These are phyloP conservation scores for Heliconius cydno DNA, from an alignment of 2,888 invertebrate genomes.

Conservation along the genomic window DNA sequence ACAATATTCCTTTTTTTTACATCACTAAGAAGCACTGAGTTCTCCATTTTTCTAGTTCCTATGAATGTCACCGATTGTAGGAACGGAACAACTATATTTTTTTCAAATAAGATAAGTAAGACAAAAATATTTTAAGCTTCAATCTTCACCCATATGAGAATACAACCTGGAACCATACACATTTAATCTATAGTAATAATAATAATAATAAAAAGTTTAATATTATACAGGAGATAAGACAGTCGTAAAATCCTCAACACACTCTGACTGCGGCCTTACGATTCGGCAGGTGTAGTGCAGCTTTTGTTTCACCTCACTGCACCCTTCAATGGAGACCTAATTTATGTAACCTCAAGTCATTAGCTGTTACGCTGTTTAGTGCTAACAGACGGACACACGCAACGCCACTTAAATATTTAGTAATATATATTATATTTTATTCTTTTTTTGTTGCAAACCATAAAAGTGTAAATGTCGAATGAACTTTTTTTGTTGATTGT, in stretches of 20 bases:
- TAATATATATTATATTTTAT: neutral
- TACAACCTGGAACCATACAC: no score
- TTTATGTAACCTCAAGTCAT: conserved; percentile 30
- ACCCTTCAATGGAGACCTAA: conserved; percentile 29
- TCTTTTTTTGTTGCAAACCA: neutral
- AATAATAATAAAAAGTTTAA: no score
- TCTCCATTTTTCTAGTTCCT: no score
- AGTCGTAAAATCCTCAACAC: neutral
- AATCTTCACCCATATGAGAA: no score
- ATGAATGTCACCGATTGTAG: no score
- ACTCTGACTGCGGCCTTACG: conserved; percentile 6
- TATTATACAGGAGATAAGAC: neutral
- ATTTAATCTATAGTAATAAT: no score
- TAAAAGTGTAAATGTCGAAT: neutral
- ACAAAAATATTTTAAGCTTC: no score
- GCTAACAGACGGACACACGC: conserved; percentile 8
- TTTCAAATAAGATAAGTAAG: no score
- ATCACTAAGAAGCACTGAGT: no score
- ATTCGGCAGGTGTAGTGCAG: conserved; percentile 31
- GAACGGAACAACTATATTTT: no score
- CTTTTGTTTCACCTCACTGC: conserved; percentile 33
- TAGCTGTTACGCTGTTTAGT: conserved; percentile 30
- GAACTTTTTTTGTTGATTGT: neutral
- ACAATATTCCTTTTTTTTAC: no score
- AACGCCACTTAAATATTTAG: conserved; percentile 8